phyloP scores from a whole-genome alignment of 1,140 invertebrate genomes.

The Drosophila pandora region DNA sequence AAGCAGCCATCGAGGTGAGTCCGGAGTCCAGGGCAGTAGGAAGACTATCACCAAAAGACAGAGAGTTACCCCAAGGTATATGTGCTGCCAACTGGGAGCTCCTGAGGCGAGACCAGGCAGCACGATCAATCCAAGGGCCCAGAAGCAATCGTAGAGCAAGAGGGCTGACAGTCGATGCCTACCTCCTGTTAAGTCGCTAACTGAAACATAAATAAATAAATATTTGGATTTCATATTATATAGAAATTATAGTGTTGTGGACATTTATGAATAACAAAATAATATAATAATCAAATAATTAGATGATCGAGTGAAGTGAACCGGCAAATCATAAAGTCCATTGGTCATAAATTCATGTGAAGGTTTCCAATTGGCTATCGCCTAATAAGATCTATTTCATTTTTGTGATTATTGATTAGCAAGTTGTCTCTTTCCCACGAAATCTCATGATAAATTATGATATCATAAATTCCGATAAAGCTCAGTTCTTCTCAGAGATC shows the following conservation, averaged over 20 bases:
- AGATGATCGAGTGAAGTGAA: background rate
- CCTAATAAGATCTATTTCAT: background rate
- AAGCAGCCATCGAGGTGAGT: slow-evolving; percentile 84
- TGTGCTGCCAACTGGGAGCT: slow-evolving; percentile 79
- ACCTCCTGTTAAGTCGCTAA: slow-evolving; percentile 79
- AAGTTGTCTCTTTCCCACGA: background rate
- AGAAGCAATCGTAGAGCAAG: slow-evolving; percentile 83
- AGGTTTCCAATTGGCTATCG: background rate
- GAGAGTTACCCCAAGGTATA: slow-evolving; percentile 81
- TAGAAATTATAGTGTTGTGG: too few species aligned
- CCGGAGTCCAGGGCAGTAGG: slow-evolving; percentile 82
- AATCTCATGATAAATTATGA: background rate
- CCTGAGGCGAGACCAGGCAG: slow-evolving; percentile 75
- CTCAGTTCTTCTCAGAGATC: background rate
- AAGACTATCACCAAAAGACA: slow-evolving; percentile 76
- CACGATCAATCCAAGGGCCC: slow-evolving; percentile 82
- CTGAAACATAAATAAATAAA: slow-evolving; percentile 29
- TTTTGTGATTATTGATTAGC: background rate
- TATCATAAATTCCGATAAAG: background rate
- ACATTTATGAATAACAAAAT: background rate
- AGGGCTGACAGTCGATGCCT: slow-evolving; percentile 64
- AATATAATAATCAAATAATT: background rate
- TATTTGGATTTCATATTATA: background rate
- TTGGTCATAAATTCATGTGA: background rate
- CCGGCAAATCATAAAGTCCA: background rate